These are phyloP conservation scores for Galaxea fascicularis DNA, from an alignment of 92 coral and sea anemone species.

Conservation along the genomic window DNA sequence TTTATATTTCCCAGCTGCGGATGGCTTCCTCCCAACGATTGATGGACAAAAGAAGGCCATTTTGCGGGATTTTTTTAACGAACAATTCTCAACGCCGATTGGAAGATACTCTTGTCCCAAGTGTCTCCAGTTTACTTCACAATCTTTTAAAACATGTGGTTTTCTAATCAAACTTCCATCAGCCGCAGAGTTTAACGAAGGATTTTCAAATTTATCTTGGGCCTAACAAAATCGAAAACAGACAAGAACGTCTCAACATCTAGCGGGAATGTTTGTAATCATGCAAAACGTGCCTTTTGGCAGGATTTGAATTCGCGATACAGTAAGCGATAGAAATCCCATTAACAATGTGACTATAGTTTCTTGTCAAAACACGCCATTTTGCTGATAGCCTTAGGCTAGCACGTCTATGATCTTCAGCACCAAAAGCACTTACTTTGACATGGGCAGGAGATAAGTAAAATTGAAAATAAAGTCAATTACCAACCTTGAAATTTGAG, in stretches of 20 bases:
- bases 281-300: neutral
- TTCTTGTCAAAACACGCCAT: constrained; percentile 32
- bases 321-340: neutral
- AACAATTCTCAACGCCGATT: neutral
- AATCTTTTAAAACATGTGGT: constrained; percentile 3
- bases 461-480: neutral
- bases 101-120: constrained; percentile 7
- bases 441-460: neutral
- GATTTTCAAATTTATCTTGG: neutral
- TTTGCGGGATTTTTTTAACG: neutral
- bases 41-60: constrained; percentile 72
- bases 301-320: constrained; percentile 9
- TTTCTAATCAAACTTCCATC: constrained; percentile 6
- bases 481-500: neutral
- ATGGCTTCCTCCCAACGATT: constrained; percentile 51
- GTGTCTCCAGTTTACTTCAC: neutral
- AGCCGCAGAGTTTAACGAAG: neutral
- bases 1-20: constrained; percentile 52
- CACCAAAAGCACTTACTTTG: neutral
- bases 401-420: neutral
- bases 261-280: neutral
- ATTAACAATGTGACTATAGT: neutral
- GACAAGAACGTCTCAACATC: neutral
- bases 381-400: neutral
- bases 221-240: neutral